Conservation (phyloP, 2,888 invertebrate genomes). For the Lomographa bimaculata region DNA sequence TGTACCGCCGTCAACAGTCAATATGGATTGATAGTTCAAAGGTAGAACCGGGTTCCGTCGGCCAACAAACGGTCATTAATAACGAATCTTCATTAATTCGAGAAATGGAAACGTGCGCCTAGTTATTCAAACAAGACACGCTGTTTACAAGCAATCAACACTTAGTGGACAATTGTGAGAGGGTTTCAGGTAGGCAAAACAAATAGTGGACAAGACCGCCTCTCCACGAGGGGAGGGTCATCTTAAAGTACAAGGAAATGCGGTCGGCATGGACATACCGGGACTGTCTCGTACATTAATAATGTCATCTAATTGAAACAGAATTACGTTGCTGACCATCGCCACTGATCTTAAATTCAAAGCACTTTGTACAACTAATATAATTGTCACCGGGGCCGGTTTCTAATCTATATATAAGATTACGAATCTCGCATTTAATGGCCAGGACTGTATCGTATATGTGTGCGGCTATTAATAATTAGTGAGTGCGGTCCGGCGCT, state of each 20-base stretch:
- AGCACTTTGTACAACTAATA: constrained; percentile 34
- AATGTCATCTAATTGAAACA: constrained; percentile 76
- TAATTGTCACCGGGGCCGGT: constrained; percentile 15
- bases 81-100: constrained; percentile 18
- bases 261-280: constrained; percentile 61
- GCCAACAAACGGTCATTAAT: constrained; percentile 14
- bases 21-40: constrained; percentile 14
- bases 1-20: constrained; percentile 7
- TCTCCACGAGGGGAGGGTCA: constrained; percentile 65
- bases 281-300: constrained; percentile 77
- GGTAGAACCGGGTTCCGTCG: constrained; percentile 7
- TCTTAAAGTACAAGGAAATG: constrained; percentile 74
- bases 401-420: constrained; percentile 36
- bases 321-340: constrained; percentile 64
- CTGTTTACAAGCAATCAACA: constrained; percentile 81
- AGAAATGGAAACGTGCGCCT: constrained; percentile 21
- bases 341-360: constrained; percentile 59
- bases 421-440: constrained; percentile 50
- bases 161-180: constrained; percentile 76
- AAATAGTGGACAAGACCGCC: constrained; percentile 69
- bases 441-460: constrained; percentile 46
- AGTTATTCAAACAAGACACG: constrained; percentile 58
- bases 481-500: constrained; percentile 81
- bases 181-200: constrained; percentile 77
- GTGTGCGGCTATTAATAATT: constrained; percentile 79